Conservation (phyloP, 2,113 vertebrate species). For the Actenoides hombroni region DNA sequence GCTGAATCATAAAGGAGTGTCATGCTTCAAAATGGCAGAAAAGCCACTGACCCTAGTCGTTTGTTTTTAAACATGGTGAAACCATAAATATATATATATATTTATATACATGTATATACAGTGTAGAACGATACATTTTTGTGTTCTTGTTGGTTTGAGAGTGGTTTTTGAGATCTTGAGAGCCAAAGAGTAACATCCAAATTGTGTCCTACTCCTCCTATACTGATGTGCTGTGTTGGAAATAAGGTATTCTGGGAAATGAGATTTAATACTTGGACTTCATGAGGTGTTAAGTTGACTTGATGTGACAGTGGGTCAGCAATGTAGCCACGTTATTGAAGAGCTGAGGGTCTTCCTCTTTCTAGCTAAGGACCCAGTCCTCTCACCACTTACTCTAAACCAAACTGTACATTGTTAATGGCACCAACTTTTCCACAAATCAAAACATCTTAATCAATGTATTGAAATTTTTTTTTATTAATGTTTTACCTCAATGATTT, state of each 20-base stretch:
- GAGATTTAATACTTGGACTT: background rate
- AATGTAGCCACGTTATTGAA: background rate
- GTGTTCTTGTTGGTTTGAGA: background rate
- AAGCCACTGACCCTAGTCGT: background rate
- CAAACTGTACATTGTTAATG: background rate
- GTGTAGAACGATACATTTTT: background rate
- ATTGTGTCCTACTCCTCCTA: background rate
- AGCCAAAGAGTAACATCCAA: background rate
- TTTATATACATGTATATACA: background rate
- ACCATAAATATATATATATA: background rate
- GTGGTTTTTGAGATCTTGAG: background rate
- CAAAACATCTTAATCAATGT: background rate
- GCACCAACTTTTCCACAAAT: background rate
- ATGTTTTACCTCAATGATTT: slow-evolving; percentile 4
- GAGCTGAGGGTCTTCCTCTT: background rate
- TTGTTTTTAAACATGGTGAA: background rate
- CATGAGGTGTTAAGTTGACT: background rate
- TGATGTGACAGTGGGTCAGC: background rate
- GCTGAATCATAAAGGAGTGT: background rate
- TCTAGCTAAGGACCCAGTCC: background rate
- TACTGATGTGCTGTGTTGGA: background rate
- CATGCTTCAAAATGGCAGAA: background rate
- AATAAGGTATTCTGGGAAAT: background rate
- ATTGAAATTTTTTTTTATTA: background rate
- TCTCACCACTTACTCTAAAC: background rate